Percentiles rank a stretch among this genome's conserved stretches.
These are phyloP conservation scores for Molossus molossus DNA, from an alignment of 2,797 vertebrate genomes.

Conservation along the genomic window DNA sequence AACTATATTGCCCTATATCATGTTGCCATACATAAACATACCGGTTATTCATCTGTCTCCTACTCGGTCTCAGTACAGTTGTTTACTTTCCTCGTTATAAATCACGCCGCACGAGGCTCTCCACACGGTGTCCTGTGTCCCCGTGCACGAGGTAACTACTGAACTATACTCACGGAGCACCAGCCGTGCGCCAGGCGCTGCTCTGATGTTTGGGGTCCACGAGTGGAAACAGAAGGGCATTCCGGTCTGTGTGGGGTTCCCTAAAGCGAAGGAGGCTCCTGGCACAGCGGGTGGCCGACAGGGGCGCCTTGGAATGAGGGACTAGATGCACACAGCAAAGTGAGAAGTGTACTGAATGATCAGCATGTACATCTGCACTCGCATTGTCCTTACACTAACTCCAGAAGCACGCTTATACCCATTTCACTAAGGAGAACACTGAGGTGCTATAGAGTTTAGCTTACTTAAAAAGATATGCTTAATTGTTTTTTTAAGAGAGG, in stretches of 20 bases:
- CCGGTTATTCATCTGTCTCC: not conserved
- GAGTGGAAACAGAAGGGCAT: not conserved
- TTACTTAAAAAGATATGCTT: not conserved
- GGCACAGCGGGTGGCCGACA: not conserved
- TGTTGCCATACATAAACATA: not conserved
- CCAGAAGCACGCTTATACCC: not conserved
- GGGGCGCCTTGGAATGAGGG: not conserved
- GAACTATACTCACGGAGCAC: not conserved
- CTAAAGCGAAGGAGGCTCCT: not conserved
- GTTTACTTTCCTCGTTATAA: not conserved
- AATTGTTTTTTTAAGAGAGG: not conserved
- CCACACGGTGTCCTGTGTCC: not conserved
- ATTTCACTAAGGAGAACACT: not conserved
- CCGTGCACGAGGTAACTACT: not conserved
- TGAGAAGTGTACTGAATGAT: not conserved
- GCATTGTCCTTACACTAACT: not conserved
- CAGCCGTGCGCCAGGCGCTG: rapidly evolving
- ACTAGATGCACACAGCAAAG: not conserved
- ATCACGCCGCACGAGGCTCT: not conserved
- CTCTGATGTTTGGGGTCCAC: not conserved
- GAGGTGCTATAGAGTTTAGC: no score
- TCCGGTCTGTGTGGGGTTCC: not conserved
- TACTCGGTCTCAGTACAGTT: not conserved
- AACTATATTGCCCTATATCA: not conserved
- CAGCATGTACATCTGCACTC: not conserved